Base-by-base conservation (phyloP, 2,797 vertebrate species). In the Chaetophractus vellerosus region DNA sequence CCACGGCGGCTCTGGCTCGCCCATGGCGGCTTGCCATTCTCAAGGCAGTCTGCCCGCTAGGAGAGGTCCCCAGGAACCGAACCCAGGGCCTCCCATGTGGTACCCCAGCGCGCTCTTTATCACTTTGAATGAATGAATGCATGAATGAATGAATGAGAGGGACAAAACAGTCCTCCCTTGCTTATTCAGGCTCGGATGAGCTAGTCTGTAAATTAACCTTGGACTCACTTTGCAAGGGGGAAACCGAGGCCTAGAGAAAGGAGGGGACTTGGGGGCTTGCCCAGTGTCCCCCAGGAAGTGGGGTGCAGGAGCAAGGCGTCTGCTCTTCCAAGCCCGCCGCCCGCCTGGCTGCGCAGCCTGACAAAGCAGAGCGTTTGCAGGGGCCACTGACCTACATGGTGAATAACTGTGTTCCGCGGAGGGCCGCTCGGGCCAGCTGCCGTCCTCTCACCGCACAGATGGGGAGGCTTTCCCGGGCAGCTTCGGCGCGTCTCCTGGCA, bases 331-430 rank as follows among this genome's bases (percentile, higher is more conserved):
- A 84, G 55, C 82, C 41, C 48, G n/a, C 5, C 7, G 36, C 72
- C 71, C 36, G 74, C 85, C 19, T 24, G 36, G 45, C 24, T 36
- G 15, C 45, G 26, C 16, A 31, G 24, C 86, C 33, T 41, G 31
- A 74, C 74, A 80, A 24, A 64, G 63, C 81, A 41, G 78, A 55
- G 14, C 24, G 61, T 74, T 68, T 36, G 78, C 79, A 38, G 87
- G 91, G 96, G 91, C 88, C 69, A 6, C 92, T 96, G 94, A 86
- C 96, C 96, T 96, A 95, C 93, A 88, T 82, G 69, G 88, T 90
- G 95, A 92, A 33, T 63, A 76, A 23, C 18, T 80, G 66, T 64
- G 28, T 83, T 71, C 55, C 90, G 94, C 94, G 80, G 64, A 96
- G 94, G 64, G 85, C 64, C 87, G 66, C 89, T 61, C 69, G 2